Percentiles rank a stretch among this genome's conserved stretches.
Evolutionary conservation across 2,797 vertebrate genomes (phyloP).

Genomic region (Danionella dracula): DNA sequence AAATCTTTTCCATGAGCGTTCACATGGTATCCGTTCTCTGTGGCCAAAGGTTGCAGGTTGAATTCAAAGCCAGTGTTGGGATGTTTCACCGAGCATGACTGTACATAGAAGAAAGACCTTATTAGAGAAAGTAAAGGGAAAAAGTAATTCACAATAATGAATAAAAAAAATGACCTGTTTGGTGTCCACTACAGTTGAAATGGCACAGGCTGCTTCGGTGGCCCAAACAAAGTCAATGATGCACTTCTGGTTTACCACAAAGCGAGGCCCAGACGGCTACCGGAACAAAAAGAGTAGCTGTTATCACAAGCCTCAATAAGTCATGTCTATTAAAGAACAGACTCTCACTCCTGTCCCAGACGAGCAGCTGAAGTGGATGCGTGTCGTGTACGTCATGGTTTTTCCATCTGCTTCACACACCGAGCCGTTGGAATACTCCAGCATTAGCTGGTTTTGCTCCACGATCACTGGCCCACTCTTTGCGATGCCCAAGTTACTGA

Average conservation of each 20-base stretch:
- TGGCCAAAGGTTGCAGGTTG: conserved; percentile 76
- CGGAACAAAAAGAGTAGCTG: background rate
- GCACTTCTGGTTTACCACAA: conserved; percentile 80
- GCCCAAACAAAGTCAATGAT: conserved; percentile 84
- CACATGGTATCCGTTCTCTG: conserved; percentile 62
- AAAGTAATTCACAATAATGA: background rate
- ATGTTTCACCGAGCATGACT: conserved; percentile 82
- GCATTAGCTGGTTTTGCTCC: conserved; percentile 68
- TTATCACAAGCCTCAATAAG: background rate
- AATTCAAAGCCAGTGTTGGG: conserved; percentile 85
- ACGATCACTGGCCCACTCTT: conserved; percentile 74
- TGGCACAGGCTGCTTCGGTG: conserved; percentile 85
- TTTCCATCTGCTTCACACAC: conserved; percentile 68
- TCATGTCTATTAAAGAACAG: background rate
- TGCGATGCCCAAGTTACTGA: conserved; percentile 86
- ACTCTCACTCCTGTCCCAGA: conserved; percentile 71
- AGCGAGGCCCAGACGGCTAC: conserved; percentile 75
- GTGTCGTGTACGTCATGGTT: conserved; percentile 69
- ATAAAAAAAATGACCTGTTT: conserved; percentile 63
- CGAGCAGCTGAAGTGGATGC: conserved; percentile 83
- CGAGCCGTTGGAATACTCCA: conserved; percentile 84
- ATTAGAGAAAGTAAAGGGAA: background rate
- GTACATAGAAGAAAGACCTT: background rate
- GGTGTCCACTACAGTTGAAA: conserved; percentile 64
- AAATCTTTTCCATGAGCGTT: conserved; percentile 73